Conservation (phyloP, 2,113 vertebrate species). For the Microcebus murinus region DNA sequence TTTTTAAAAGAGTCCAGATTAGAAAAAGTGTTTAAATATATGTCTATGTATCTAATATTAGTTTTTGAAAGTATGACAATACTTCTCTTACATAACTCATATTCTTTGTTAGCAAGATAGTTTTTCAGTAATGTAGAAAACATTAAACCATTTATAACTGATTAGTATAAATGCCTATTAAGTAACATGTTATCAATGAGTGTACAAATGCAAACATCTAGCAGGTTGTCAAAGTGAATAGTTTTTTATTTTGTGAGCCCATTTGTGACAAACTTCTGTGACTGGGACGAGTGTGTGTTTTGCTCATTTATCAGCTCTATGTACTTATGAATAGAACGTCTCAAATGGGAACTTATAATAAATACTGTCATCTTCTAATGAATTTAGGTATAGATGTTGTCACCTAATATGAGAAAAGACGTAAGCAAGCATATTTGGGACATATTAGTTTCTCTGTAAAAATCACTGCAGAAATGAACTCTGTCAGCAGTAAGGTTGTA, state of each 20-base stretch:
- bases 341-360: conserved; percentile 1
- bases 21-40: neutral
- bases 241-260: neutral
- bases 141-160: neutral
- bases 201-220: neutral
- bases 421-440: neutral
- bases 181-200: neutral
- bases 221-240: neutral
- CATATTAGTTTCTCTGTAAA: neutral
- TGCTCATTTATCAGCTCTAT: neutral
- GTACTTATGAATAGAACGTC: neutral
- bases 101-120: neutral
- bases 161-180: neutral
- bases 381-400: neutral
- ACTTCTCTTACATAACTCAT: neutral
- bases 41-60: neutral
- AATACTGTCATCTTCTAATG: neutral
- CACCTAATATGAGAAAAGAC: neutral
- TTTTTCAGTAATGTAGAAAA: neutral
- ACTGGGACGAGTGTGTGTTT: neutral
- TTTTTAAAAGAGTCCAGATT: neutral
- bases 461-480: neutral
- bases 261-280: neutral
- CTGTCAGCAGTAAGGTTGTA: neutral
- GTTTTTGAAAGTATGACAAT: neutral